Percentiles rank a stretch among this genome's conserved stretches.
Conservation (phyloP, 2,888 invertebrate genomes). For the Pyrgus malvae region DNA sequence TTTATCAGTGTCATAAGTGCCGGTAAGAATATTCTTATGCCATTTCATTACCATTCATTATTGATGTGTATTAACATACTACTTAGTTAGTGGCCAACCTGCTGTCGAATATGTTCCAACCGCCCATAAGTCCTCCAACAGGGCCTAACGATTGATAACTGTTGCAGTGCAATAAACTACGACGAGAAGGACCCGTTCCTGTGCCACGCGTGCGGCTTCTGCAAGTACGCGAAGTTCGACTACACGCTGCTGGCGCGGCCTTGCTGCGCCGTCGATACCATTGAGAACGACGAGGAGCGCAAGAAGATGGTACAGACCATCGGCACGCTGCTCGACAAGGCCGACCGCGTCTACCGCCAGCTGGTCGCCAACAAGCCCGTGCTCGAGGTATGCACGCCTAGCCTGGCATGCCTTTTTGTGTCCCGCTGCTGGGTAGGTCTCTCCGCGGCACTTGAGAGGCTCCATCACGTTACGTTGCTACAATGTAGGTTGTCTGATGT, state of each 20-base stretch:
- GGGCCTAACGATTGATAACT: slow-evolving; percentile 7
- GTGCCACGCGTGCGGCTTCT: slow-evolving; percentile 99
- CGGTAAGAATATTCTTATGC: slow-evolving; percentile 79
- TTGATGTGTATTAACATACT: too few species aligned
- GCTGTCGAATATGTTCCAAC: too few species aligned
- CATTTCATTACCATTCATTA: too few species aligned
- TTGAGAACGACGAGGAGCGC: slow-evolving; percentile 97
- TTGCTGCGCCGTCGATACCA: slow-evolving; percentile 98
- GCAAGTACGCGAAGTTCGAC: slow-evolving; percentile 99
- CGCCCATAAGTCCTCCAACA: too few species aligned
- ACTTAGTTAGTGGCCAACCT: background rate
- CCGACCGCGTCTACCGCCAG: slow-evolving; percentile 96
- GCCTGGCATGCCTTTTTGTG: too few species aligned
- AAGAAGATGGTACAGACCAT: slow-evolving; percentile 97
- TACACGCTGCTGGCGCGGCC: slow-evolving; percentile 95
- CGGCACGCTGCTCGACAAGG: slow-evolving; percentile 94
- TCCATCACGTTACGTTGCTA: too few species aligned
- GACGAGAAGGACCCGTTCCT: slow-evolving; percentile 99
- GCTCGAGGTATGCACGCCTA: slow-evolving; percentile 83
- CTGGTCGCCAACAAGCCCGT: slow-evolving; percentile 94
- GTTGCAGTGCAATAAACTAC: slow-evolving; percentile 95
- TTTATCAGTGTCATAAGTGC: slow-evolving; percentile 99
- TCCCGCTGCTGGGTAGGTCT: too few species aligned
- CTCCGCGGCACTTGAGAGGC: too few species aligned
- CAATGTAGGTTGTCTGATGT: too few species aligned